phyloP scores from a whole-genome alignment of 2,797 vertebrate species.

The Hoplostethus mediterraneus region DNA sequence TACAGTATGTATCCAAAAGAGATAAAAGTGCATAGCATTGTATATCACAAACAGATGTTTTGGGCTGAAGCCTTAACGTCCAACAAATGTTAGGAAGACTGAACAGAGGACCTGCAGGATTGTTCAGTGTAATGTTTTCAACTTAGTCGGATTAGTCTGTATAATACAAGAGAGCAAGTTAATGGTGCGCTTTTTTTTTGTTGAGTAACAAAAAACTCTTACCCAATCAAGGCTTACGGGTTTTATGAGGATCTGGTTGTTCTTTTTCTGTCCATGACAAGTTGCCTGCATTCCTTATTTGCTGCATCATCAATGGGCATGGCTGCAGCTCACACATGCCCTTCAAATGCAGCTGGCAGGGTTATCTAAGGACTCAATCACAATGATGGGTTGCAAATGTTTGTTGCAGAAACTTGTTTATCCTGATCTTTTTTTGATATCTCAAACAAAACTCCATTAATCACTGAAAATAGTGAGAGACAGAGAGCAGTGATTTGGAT shows the following conservation, averaged over 20 bases:
- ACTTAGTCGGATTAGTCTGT: conserved; percentile 9
- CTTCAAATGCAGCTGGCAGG: conserved; percentile 56
- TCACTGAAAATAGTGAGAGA: conserved; percentile 14
- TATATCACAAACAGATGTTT: conserved; percentile 80
- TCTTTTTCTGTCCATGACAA: not conserved
- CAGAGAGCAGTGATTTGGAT: not conserved
- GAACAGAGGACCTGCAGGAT: conserved; percentile 3
- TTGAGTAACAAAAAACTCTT: not conserved
- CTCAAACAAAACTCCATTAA: conserved; percentile 27
- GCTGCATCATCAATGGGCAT: conserved; percentile 39
- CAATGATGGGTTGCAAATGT: conserved; percentile 52
- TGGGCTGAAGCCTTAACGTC: conserved; percentile 35
- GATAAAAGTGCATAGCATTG: conserved; percentile 66
- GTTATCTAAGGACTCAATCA: conserved; percentile 51
- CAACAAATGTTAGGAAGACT: conserved; percentile 45
- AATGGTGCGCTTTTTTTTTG: not conserved
- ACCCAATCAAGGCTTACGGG: not conserved
- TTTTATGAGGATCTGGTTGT: conserved; percentile 23
- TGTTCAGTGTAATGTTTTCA: conserved; percentile 29
- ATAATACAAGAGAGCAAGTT: not conserved
- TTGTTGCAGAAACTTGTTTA: conserved; percentile 56
- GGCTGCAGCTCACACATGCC: conserved; percentile 38
- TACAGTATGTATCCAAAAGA: conserved; percentile 60
- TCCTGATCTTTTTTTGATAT: conserved; percentile 36
- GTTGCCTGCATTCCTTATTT: conserved; percentile 27